Conservation (phyloP, 2,797 vertebrate species). For the Malacoctenus gilli region DNA sequence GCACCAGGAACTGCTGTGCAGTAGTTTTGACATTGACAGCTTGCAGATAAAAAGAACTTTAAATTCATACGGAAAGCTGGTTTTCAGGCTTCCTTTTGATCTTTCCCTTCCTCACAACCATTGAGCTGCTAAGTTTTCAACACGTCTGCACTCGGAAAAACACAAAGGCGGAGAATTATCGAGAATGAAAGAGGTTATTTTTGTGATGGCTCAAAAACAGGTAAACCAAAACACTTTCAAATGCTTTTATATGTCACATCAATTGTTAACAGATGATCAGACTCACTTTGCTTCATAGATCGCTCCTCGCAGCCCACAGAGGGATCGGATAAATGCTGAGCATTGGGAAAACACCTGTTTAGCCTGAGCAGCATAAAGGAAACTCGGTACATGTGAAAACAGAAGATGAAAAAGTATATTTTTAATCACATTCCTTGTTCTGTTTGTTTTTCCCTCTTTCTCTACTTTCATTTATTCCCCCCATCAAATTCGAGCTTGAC, state of each 20-base stretch:
- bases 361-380: constrained; percentile 3
- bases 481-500: neutral
- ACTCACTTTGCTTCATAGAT: neutral
- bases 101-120: neutral
- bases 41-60: constrained; percentile 13
- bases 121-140: neutral
- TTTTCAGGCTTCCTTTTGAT: constrained; percentile 3
- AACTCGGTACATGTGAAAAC: neutral
- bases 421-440: constrained; percentile 3
- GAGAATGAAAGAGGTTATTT: neutral
- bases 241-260: neutral
- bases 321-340: neutral
- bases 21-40: constrained; percentile 27
- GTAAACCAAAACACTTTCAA: constrained; percentile 2
- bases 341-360: constrained; percentile 4
- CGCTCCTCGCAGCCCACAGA: constrained; percentile 1
- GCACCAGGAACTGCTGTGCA: constrained; percentile 23
- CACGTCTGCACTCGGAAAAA: constrained; percentile 2
- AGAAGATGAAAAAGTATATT: constrained; percentile 3
- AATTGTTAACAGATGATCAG: constrained; percentile 1
- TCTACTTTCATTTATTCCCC: neutral
- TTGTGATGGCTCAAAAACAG: neutral
- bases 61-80: neutral
- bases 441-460: too few species aligned
- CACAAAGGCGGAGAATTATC: neutral